These are phyloP conservation scores for Sesamia inferens DNA, from an alignment of 2,888 invertebrate species.

Conservation along the genomic window DNA sequence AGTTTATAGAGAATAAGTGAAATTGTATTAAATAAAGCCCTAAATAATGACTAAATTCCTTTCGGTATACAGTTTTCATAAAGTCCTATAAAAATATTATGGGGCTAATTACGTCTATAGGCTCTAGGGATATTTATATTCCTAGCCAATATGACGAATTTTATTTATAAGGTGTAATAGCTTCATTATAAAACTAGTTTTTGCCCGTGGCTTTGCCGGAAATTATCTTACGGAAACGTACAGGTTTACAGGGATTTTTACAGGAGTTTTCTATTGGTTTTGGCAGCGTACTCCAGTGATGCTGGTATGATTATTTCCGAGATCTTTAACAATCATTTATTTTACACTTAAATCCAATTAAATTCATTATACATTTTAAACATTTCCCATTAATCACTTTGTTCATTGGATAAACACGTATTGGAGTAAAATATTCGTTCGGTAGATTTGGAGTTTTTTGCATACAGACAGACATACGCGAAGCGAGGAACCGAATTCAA, in stretches of 20 bases:
- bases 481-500: too few species aligned
- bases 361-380: background rate
- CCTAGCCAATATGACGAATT: background rate
- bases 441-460: background rate
- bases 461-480: background rate
- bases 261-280: background rate
- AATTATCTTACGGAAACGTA: too few species aligned
- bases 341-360: too few species aligned
- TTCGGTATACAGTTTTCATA: slow-evolving; percentile 1
- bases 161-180: background rate
- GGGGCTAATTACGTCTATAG: background rate
- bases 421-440: background rate
- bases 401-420: background rate
- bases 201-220: background rate
- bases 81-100: background rate
- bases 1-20: slow-evolving; percentile 64
- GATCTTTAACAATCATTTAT: background rate
- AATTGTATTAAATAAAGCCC: slow-evolving; percentile 45
- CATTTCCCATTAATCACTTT: background rate
- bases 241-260: too few species aligned
- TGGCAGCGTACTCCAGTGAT: background rate
- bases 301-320: background rate
- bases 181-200: background rate
- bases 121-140: background rate
- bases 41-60: slow-evolving; percentile 6